A percentile compares a stretch with the other conserved stretches of the same genome.
phyloP scores from a whole-genome alignment of 1,140 invertebrate species.

The Metopolophium dirhodum region DNA sequence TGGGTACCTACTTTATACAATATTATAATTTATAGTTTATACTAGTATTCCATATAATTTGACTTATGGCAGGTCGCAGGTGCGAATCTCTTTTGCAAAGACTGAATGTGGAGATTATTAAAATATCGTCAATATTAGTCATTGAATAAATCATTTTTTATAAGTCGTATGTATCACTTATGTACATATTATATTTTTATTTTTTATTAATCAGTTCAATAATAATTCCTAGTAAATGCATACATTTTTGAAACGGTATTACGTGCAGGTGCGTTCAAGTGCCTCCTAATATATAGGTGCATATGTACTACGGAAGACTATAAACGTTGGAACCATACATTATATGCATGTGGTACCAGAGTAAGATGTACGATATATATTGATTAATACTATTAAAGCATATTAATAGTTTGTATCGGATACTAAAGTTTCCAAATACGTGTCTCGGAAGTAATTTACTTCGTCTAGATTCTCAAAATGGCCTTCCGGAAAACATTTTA shows the following conservation, averaged over 20 bases:
- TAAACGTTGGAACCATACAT: background rate
- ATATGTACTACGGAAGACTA: background rate
- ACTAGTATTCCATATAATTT: background rate
- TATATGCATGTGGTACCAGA: background rate
- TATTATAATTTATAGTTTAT: too few species aligned
- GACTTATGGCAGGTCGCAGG: background rate
- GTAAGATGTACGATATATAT: background rate
- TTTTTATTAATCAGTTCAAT: background rate
- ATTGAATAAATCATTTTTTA: background rate
- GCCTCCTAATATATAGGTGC: background rate
- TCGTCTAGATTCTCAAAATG: background rate
- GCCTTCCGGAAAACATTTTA: background rate
- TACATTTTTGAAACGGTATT: background rate
- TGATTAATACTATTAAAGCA: slow-evolving; percentile 8
- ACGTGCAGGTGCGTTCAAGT: background rate
- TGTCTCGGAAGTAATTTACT: background rate
- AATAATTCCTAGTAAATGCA: background rate
- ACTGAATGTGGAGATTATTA: fast-evolving
- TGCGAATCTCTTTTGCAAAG: background rate
- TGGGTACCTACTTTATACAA: too few species aligned
- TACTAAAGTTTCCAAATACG: background rate
- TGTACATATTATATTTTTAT: background rate
- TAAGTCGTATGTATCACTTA: background rate
- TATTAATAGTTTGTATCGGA: background rate
- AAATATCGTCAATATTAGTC: background rate